A percentile compares a stretch with the other conserved stretches of the same genome.
Evolutionary conservation across 2,797 vertebrate genomes (phyloP).

Genomic region (Cryptoprocta ferox): DNA sequence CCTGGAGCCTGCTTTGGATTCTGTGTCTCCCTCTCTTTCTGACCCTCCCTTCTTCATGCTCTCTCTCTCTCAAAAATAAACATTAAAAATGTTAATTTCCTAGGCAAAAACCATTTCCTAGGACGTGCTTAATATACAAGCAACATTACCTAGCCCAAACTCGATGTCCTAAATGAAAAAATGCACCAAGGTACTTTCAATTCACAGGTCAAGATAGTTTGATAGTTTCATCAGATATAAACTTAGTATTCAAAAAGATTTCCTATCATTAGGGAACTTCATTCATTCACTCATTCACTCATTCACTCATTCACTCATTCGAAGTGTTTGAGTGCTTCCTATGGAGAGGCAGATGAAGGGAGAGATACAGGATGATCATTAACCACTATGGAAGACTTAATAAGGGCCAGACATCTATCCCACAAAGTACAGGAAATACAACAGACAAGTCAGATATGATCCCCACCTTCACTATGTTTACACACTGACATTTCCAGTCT

Average conservation of each 20-base stretch:
- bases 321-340: background rate
- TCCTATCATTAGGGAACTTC: background rate
- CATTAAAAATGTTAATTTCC: too few relatives aligned
- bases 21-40: too few relatives aligned
- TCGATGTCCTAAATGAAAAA: conserved; percentile 38
- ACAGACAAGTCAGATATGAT: background rate
- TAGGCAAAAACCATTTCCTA: conserved; percentile 39
- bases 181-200: background rate
- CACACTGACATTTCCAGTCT: background rate
- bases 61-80: too few relatives aligned
- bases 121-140: background rate
- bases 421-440: background rate
- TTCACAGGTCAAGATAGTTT: background rate
- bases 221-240: background rate
- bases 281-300: background rate
- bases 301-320: too few relatives aligned
- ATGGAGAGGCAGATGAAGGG: background rate
- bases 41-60: too few relatives aligned
- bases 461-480: background rate
- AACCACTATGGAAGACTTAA: background rate
- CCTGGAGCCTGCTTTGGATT: too few relatives aligned
- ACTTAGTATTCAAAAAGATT: background rate
- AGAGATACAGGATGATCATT: background rate
- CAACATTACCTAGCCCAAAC: background rate
- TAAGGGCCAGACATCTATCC: background rate